A percentile compares a stretch with the other conserved stretches of the same genome.
Conservation (phyloP, 2,888 invertebrate genomes). For the Lepetodrilus schrolli region DNA sequence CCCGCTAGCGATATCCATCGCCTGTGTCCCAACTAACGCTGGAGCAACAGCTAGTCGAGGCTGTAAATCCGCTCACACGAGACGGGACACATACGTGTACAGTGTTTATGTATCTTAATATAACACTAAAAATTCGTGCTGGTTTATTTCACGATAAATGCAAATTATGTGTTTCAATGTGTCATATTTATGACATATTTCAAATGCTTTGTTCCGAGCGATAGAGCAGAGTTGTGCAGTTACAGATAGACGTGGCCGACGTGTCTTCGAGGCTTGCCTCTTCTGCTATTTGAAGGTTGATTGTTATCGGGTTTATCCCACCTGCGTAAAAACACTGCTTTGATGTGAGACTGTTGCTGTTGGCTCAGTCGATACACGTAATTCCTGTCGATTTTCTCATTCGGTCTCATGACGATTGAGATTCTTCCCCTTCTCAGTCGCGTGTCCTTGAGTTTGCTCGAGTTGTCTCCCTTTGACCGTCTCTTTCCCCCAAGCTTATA, state of each 20-base stretch:
- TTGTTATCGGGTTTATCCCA: constrained; percentile 8
- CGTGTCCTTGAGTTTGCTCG: constrained; percentile 9
- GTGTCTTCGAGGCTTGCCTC: neutral
- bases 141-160: neutral
- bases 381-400: neutral
- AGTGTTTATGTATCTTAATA: neutral
- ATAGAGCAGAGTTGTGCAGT: neutral
- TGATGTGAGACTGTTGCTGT: neutral
- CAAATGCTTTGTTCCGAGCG: neutral
- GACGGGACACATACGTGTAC: neutral
- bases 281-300: neutral
- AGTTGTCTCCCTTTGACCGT: constrained; percentile 14
- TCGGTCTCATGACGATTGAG: neutral
- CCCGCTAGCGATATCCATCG: neutral
- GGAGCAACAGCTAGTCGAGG: neutral
- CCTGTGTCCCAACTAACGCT: neutral
- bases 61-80: neutral
- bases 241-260: neutral
- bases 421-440: neutral
- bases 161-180: neutral
- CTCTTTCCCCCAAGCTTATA: neutral
- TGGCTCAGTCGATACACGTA: constrained; percentile 11
- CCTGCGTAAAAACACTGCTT: neutral
- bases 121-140: neutral
- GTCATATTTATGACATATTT: constrained; percentile 9